Percentiles rank a stretch among this genome's conserved stretches.
These are phyloP conservation scores for Pluvianellus socialis DNA, from an alignment of 2,113 vertebrate species.

Conservation along the genomic window DNA sequence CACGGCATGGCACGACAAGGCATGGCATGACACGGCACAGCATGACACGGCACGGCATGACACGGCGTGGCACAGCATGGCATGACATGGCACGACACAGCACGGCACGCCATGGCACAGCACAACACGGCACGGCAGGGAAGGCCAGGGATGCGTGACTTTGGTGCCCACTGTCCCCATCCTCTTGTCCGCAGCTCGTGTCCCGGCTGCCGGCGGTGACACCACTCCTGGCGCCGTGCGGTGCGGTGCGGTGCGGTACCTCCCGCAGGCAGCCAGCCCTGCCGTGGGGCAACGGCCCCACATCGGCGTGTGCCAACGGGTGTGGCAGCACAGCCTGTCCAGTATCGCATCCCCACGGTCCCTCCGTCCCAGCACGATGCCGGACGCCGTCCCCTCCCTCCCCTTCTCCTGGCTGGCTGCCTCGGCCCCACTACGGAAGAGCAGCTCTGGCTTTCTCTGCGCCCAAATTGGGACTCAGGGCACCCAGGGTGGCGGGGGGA, in stretches of 20 bases:
- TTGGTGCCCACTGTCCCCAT: accelerated
- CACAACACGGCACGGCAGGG: accelerated
- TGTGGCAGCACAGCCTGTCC: not conserved
- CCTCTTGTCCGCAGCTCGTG: accelerated
- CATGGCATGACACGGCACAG: no score
- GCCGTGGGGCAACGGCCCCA: accelerated
- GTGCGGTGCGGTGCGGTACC: not conserved
- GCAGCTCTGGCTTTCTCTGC: not conserved
- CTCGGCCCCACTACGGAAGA: accelerated
- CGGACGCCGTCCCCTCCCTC: not conserved
- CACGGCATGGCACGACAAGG: no score
- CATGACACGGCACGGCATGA: no score
- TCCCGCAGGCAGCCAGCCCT: not conserved
- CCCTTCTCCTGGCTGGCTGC: not conserved
- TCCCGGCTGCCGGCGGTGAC: no score
- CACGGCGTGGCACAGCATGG: no score
- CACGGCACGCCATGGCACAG: no score
- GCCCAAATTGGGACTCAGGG: not conserved
- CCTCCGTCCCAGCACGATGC: not conserved
- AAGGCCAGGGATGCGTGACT: not conserved
- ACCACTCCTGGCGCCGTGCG: accelerated
- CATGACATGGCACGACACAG: no score
- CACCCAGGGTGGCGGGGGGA: not conserved
- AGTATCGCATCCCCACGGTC: accelerated
- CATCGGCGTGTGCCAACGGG: accelerated